These are phyloP conservation scores for Prinia subflava DNA, from an alignment of 2,113 vertebrate species.

Conservation along the genomic window DNA sequence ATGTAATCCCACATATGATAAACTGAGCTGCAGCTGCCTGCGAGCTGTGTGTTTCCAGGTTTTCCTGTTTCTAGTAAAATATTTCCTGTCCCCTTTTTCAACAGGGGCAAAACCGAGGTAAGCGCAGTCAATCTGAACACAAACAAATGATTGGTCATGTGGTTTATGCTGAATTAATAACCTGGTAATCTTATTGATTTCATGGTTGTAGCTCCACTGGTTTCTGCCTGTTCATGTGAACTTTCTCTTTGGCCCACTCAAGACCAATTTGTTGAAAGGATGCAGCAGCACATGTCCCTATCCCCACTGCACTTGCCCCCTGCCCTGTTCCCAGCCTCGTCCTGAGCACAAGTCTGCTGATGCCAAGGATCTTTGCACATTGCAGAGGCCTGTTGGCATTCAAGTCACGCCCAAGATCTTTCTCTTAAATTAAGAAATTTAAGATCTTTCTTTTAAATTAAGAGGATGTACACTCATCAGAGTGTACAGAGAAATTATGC, in stretches of 20 bases:
- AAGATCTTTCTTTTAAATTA: background rate
- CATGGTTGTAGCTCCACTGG: background rate
- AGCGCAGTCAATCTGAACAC: background rate
- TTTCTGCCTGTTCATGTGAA: background rate
- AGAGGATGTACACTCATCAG: background rate
- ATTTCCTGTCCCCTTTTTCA: background rate
- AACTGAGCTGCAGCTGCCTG: background rate
- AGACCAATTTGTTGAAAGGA: background rate
- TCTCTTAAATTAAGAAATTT: background rate
- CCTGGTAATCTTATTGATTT: background rate
- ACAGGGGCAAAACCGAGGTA: fast-evolving
- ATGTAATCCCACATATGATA: background rate
- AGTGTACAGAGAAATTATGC: background rate
- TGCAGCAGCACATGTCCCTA: background rate
- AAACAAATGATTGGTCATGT: background rate
- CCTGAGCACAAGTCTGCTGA: background rate
- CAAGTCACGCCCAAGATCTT: background rate
- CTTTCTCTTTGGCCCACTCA: background rate
- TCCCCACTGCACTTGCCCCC: background rate
- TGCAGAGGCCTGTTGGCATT: background rate
- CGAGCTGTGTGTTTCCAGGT: background rate
- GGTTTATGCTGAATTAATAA: background rate
- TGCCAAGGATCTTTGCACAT: background rate
- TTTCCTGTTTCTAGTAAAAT: background rate
- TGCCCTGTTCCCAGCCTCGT: background rate